Evolutionary conservation across 2,113 vertebrate genomes (phyloP).

Genomic region (Glaucidium brasilianum): DNA sequence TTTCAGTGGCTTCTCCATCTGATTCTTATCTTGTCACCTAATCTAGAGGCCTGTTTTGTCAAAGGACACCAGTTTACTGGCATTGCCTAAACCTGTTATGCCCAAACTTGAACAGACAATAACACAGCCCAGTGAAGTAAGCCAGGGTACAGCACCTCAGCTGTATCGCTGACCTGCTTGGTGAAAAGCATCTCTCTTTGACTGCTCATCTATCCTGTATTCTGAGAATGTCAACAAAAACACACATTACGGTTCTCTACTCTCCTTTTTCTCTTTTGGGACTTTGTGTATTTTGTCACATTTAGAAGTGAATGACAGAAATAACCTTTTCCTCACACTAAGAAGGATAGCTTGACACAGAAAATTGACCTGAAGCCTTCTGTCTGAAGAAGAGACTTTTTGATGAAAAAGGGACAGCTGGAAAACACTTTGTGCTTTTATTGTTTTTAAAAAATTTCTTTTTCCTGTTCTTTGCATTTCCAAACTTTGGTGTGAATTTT

Average conservation of each 20-base stretch:
- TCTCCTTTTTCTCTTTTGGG: conserved; percentile 28
- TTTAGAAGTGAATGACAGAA: conserved; percentile 52
- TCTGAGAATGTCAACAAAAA: conserved; percentile 27
- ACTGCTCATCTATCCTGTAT: background rate
- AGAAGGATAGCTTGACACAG: conserved; percentile 45
- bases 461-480: background rate
- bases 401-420: background rate
- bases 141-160: background rate
- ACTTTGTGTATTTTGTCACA: conserved; percentile 29
- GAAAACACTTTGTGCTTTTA: background rate
- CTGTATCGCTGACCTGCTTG: background rate
- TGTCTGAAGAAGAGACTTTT: background rate
- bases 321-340: conserved; percentile 55
- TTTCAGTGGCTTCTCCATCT: background rate
- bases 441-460: background rate
- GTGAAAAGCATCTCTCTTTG: background rate
- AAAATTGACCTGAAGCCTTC: conserved; percentile 35
- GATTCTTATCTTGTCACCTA: background rate
- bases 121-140: background rate
- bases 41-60: background rate
- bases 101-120: background rate
- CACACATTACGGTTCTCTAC: background rate
- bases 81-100: background rate
- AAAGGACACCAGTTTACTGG: background rate
- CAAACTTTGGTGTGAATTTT: background rate